Base-by-base conservation (phyloP, 2,113 vertebrate genomes). In the Tretioscincus oriximinensis region DNA sequence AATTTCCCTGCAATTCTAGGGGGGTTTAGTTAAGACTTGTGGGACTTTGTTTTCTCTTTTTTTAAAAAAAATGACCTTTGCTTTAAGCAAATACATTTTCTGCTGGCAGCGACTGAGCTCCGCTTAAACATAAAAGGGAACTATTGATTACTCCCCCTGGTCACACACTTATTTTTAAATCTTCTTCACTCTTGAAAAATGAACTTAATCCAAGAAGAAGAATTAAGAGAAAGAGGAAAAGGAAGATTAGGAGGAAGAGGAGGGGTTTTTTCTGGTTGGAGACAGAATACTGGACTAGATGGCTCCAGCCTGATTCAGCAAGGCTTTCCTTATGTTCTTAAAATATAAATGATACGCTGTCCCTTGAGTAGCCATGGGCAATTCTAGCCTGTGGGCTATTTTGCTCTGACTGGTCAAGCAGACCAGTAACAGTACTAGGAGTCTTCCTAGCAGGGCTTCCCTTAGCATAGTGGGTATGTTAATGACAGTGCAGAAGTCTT, bases 141-240 rank as follows among this genome's bases (percentile, higher is more conserved):
- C 60, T 65, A 76, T 76, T 76, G 61, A 76, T 76, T 76, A 64
- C 31, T 76, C 60, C 35, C 74, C 45, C 35, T 41, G 60, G 60
- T 22, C 60, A 63, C 35, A 41, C 35, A 41, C 35, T 41, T 41
- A 41, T 41, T 41, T 41, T 41, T 41, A 41, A 41, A 41, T 41
- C 35, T 41, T 41, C 35, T 41, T 41, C 35, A 41, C 3, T 41
- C 35, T 5, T 41, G 35, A 41, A 24, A 63, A 41, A 41, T 41
- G 35, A 41, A 41, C n/a, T n/a, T n/a, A 41, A 41, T 41, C 35
- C 35, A 41, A 20, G 60, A 11, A 24, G 60, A 22, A 63, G 24
- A 26, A n/a, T 31, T 29, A 31, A 35, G 28, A 75, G 58, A 21
- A 41, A 21, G 24, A 61, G 4, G 28, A 58, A 41, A 41, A 41